phyloP scores from a whole-genome alignment of 2,797 vertebrate genomes.

The Galaxias olidus region DNA sequence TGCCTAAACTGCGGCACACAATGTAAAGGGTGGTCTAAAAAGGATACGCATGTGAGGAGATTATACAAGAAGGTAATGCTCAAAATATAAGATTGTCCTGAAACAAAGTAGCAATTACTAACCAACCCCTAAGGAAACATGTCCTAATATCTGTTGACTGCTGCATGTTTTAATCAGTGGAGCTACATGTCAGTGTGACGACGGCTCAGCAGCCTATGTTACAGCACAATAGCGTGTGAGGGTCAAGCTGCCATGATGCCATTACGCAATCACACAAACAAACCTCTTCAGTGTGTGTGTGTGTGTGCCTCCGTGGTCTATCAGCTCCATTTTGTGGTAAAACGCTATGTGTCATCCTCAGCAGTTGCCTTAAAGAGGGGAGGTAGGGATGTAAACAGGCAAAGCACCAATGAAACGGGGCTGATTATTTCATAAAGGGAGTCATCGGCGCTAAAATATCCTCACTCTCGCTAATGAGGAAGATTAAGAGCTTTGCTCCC shows the following conservation, averaged over 20 bases:
- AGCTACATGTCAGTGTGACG: not conserved
- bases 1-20: too few species aligned
- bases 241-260: slow-evolving; percentile 34
- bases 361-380: slow-evolving; percentile 20
- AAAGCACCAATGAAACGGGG: slow-evolving; percentile 32
- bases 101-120: too few species aligned
- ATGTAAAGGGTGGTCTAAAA: too few species aligned
- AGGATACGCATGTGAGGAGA: too few species aligned
- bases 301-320: slow-evolving; percentile 30
- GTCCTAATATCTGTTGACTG: too few species aligned
- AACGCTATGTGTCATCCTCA: slow-evolving; percentile 16
- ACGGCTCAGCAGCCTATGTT: not conserved
- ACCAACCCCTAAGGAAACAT: too few species aligned
- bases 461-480: slow-evolving; percentile 52
- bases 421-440: slow-evolving; percentile 47
- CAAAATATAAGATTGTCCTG: too few species aligned
- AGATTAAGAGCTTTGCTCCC: slow-evolving; percentile 42
- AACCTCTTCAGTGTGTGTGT: slow-evolving; percentile 10
- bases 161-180: too few species aligned
- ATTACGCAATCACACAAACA: slow-evolving; percentile 29
- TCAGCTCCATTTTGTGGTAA: slow-evolving; percentile 28
- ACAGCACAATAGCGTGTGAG: not conserved
- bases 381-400: slow-evolving; percentile 25
- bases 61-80: too few species aligned
- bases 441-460: slow-evolving; percentile 43